Base-by-base conservation (phyloP, 30 jellyfish, hydroid and myxozoan genomes). In the Hydractinia symbiolongicarpus region DNA sequence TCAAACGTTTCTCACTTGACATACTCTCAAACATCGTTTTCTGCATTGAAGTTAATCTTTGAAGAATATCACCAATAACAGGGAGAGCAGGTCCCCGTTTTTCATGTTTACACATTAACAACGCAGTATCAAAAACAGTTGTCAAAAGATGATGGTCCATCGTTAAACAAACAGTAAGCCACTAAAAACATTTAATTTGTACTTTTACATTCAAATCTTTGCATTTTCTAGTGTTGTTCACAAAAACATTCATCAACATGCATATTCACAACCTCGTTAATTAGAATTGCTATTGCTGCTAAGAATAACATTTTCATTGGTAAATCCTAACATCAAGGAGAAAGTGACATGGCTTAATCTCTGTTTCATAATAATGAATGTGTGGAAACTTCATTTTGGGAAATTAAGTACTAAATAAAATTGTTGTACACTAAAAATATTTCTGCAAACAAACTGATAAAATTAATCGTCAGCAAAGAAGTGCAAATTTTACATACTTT, bases 61-160 rank as follows among this genome's bases (percentile, higher is more conserved):
- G 69, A 21, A 90, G 83, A 19, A 90, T 78, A 78, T 90, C 97
- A 54, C 97, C 97, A 81, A 90, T 70, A 50, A 90, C 83, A 11
- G 97, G 97, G 49, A 90, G 67, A 10, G 97, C 87, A 50, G 97
- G 95, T 71, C 95, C 95, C 13, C 88, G 91, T 15, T 60, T 13
- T 70, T 86, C 90, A 66, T 89, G 77, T 56, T 87, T 73, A 86
- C 83, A 77, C 5, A 90, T 30, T 7, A 81, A 11, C 79, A 86
- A 78, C 15, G 90, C 86, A 55, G 82, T 80, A 21, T 72, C 66
- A 64, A 84, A 85, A n/a, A 83, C 95, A 17, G 77, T 77, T 56
- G 61, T 61, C 53, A 90, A 84, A 64, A 79, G 51, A 13, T 50
- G 51, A 49, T 78, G 83, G 15, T 90, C 95, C 95, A 90, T 85